Base-by-base conservation (phyloP, 1,140 invertebrate species). In the Notospermus geniculatus region DNA sequence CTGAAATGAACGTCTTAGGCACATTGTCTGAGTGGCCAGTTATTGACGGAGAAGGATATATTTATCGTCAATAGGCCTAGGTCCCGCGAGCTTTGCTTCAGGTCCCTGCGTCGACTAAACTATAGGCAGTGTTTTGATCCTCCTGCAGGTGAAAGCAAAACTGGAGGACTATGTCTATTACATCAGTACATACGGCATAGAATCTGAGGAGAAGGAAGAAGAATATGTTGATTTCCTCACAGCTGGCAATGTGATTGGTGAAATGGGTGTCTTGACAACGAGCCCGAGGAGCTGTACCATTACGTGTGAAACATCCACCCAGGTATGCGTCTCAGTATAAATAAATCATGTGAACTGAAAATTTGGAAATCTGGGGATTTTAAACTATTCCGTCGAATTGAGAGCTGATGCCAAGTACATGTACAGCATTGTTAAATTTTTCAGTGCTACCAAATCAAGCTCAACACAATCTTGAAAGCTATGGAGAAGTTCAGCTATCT, bases 291-390 rank as follows among this genome's bases (percentile, higher is more conserved):
- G 72, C 41, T 76, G 76, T 1, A 75, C 68, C 0, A 73, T 80
- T 9, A 76, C 68, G 0, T 83, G 82, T 65, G 82, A 84, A 63
- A 83, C 83, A 2, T 67, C 70, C 9, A 81, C 82, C 1, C 74
- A 79, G 71, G 79, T 81, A 65, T 41, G 57, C 32, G 50, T 13
- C 27, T 19, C 7, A 2, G 27, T 13, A 2, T 43, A 11, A 19
- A 19, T 43, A 43, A 43, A 43, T 19, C 39, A 43, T 19, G 39
- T 11, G 39, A 43, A 11, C 19, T 11, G 39, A 13, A 11, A 19
- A 43, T 19, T 43, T 19, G 39, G 39, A 13, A 43, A 43, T 13
- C 39, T 19, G 19, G 11, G 39, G 39, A 19, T 13, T 19, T 43
- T 11, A 19, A 13, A 11, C 11, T 13, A 11, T 43, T 19, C 11